A percentile compares a stretch with the other conserved stretches of the same genome.
Conservation (phyloP, 2,888 invertebrate genomes). For the Carterocephalus palaemon region DNA sequence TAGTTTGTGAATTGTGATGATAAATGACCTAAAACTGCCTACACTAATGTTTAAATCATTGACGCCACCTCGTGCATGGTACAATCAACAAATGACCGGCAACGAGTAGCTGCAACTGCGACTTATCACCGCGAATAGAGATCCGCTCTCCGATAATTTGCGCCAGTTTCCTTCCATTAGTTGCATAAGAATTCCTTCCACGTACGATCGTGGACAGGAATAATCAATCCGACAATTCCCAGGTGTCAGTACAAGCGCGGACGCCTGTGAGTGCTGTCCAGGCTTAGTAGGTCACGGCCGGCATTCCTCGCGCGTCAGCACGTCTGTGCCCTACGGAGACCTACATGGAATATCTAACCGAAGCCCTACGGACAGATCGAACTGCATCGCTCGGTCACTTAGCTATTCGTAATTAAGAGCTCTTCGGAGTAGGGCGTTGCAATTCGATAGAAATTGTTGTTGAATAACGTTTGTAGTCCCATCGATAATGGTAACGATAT, state of each 20-base stretch:
- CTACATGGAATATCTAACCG: conserved; percentile 19
- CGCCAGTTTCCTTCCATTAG: conserved; percentile 24
- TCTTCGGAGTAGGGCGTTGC: conserved; percentile 10
- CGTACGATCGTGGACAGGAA: conserved; percentile 20
- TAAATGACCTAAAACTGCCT: too few species aligned
- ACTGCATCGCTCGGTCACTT: not conserved
- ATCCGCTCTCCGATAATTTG: conserved; percentile 25
- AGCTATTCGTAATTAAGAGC: conserved; percentile 11
- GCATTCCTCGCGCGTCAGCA: conserved; percentile 19
- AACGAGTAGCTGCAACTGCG: conserved; percentile 9
- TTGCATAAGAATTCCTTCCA: conserved; percentile 25
- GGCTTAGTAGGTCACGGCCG: conserved; percentile 26
- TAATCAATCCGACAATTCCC: conserved; percentile 23
- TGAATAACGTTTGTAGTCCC: too few species aligned
- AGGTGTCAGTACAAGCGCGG: conserved; percentile 21
- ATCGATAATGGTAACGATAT: conserved; percentile 16
- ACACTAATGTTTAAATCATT: too few species aligned
- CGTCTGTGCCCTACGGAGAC: conserved; percentile 12
- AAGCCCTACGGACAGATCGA: conserved; percentile 6
- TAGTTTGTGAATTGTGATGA: too few species aligned
- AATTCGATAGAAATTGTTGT: not conserved
- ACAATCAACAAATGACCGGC: conserved; percentile 10
- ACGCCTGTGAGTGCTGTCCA: conserved; percentile 2
- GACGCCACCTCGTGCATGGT: too few species aligned
- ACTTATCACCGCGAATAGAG: conserved; percentile 24